Base-by-base conservation (phyloP, 2,888 invertebrate genomes). In the Phengaris alcon region DNA sequence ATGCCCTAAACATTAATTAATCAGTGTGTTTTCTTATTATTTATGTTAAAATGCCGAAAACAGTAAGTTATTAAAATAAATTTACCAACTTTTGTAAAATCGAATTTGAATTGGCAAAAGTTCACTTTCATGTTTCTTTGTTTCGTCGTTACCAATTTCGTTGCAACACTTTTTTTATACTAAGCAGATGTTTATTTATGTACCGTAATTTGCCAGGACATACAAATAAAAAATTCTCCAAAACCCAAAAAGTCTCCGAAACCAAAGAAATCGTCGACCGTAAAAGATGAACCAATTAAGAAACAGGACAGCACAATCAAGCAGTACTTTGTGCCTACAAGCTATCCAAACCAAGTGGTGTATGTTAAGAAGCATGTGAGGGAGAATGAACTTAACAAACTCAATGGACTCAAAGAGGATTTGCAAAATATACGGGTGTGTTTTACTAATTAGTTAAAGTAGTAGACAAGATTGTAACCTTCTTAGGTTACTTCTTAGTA, bases 381-480 rank as follows among this genome's bases (percentile, higher is more conserved):
- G 12, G 89, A 94, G 22, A 91, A 92, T 5, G 94, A 95, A 81
- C 79, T 91, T 0, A 84, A 81, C 68, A 94, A 94, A 77, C 82
- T 95, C 0, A 83, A 88, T 4, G 87, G 90, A 0, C 79, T 95
- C 75, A 87, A 87, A 68, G 84, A 84, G 7, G 94, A 95, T 51
- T 79, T 94, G 2, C 84, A 84, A 5, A 94, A 88, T 79, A 82
- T 92, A 7, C 84, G 85, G 84, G 93, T 93, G 74, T 83, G 86
- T 68, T 48, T 74, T 22, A 74, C 55, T n/a, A 12, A 35, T 44
- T 35, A 8, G 8, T 54, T 59, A 6, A 44, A 15, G 51, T 54
- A 55, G 7, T n/a, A 6, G 6, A n/a, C 22, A 22, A 22, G n/a
- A 55, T 15, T n/a, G n/a, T 55, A 55, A 55, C 55, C 55, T 22